Evolutionary conservation across 2,888 invertebrate genomes (phyloP).

Genomic region (Embidobia sp.): DNA sequence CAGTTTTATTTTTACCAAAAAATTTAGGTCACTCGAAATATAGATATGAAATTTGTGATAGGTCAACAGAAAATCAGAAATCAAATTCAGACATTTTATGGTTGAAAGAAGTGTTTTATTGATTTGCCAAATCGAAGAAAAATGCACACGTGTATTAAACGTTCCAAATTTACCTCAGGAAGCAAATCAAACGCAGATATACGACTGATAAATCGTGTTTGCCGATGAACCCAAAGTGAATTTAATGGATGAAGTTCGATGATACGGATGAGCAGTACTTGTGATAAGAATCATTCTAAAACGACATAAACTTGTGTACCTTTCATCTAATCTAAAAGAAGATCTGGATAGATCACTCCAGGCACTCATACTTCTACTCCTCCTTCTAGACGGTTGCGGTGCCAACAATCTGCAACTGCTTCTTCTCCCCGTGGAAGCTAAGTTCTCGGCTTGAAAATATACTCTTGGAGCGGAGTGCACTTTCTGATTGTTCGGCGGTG

Average conservation of each 20-base stretch:
- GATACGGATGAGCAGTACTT: constrained; percentile 15
- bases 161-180: constrained; percentile 5
- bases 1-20: no score
- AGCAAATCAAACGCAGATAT: no score
- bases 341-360: constrained; percentile 94
- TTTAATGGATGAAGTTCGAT: constrained; percentile 25
- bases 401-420: constrained; percentile 74
- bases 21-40: background rate
- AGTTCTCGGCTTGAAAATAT: constrained; percentile 83
- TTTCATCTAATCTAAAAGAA: constrained; percentile 90
- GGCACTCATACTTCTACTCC: constrained; percentile 89
- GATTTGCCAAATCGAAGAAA: constrained; percentile 8
- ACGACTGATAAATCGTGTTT: no score
- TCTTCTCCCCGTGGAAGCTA: constrained; percentile 76
- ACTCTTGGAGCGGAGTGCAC: constrained; percentile 82
- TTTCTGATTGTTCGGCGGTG: constrained; percentile 74
- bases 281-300: constrained; percentile 20
- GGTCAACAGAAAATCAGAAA: constrained; percentile 19
- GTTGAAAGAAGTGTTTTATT: constrained; percentile 18
- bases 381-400: constrained; percentile 71
- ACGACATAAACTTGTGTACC: constrained; percentile 81
- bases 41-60: background rate
- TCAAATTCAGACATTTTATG: constrained; percentile 6
- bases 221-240: no score
- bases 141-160: constrained; percentile 12